These are phyloP conservation scores for Sarcophaga bullata DNA, from an alignment of 1,140 invertebrate genomes.

Conservation along the genomic window DNA sequence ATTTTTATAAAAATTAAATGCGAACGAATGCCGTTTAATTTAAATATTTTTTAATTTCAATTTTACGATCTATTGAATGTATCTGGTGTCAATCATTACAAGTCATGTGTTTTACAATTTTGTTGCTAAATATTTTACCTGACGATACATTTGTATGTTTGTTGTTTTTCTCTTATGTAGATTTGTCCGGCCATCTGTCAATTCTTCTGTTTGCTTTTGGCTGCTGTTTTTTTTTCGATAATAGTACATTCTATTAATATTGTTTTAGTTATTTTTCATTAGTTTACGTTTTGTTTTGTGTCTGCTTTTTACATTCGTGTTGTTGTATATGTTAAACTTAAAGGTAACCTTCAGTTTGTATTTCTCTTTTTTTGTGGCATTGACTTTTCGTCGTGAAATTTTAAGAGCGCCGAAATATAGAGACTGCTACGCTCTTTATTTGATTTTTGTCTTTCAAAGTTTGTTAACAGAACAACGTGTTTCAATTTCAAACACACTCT, in stretches of 20 bases:
- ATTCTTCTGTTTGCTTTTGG: background rate
- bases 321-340: slow-evolving; percentile 16
- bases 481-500: background rate
- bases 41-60: no score
- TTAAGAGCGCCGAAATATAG: background rate
- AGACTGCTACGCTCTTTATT: background rate
- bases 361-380: slow-evolving; percentile 32
- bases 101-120: background rate
- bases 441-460: background rate
- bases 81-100: no score
- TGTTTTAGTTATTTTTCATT: slow-evolving; percentile 18
- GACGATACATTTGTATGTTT: background rate
- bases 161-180: background rate
- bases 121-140: background rate
- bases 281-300: slow-evolving; percentile 26
- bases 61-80: no score
- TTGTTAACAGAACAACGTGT: slow-evolving; percentile 31
- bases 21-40: no score
- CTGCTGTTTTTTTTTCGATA: background rate
- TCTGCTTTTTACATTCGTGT: background rate
- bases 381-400: slow-evolving; percentile 8
- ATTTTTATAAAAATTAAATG: no score
- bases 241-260: no score
- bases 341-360: slow-evolving; percentile 36
- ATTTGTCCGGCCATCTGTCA: background rate